These are phyloP conservation scores for Amblyopsis hoosieri DNA, from an alignment of 2,797 vertebrate species.

Conservation along the genomic window DNA sequence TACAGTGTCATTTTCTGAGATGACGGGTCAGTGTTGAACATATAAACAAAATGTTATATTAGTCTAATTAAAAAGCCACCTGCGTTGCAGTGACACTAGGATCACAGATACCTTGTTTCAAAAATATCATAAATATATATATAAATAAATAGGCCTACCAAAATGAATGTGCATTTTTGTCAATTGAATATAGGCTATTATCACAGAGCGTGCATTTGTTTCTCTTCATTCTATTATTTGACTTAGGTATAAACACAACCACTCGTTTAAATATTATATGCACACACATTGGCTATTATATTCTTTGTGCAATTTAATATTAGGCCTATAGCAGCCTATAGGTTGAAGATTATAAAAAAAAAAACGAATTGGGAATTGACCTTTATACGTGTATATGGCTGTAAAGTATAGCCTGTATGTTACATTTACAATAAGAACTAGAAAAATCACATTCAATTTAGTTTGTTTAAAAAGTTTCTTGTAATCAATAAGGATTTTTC, in stretches of 20 bases:
- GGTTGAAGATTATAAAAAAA: neutral
- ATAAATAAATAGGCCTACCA: neutral
- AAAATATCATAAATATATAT: neutral
- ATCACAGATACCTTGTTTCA: neutral
- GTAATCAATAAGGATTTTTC: conserved; percentile 33
- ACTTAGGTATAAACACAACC: too few relatives aligned
- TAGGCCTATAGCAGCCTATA: too few relatives aligned
- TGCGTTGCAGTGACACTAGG: conserved; percentile 3
- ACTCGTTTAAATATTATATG: too few relatives aligned
- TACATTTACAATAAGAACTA: conserved; percentile 5
- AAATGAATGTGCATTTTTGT: too few relatives aligned
- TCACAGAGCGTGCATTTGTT: too few relatives aligned
- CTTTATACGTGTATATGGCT: neutral
- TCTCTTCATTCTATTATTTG: too few relatives aligned
- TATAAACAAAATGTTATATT: conserved; percentile 24
- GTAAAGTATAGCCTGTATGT: neutral
- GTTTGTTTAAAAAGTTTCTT: neutral
- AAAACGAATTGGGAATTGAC: conserved; percentile 19
- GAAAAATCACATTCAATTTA: conserved; percentile 1
- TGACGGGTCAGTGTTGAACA: conserved; percentile 46
- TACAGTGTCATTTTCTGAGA: conserved; percentile 36
- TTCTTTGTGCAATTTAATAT: too few relatives aligned
- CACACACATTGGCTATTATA: too few relatives aligned
- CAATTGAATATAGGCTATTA: too few relatives aligned
- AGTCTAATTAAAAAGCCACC: conserved; percentile 5